Base-by-base conservation (phyloP, 2,888 invertebrate species). In the Hyles lineata region DNA sequence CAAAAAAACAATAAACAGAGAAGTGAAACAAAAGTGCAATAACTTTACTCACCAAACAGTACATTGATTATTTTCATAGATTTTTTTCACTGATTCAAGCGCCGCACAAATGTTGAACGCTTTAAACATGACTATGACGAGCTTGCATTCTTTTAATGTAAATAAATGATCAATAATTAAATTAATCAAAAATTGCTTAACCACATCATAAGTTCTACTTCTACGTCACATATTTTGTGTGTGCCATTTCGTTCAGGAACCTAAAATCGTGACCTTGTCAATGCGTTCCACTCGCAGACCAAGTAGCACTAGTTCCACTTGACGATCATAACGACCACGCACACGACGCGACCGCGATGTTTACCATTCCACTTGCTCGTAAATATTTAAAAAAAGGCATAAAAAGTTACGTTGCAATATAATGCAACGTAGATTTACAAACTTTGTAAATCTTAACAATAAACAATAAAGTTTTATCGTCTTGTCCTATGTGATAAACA, bases 61-160 rank as follows among this genome's bases (percentile, higher is more conserved):
- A 82, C 93, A 93, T 75, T 87, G 86, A 81, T 82, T 85, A 63
- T 79, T 84, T 60, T 90, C 89, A 71, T 85, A 80, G 72, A 93
- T 82, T 72, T 80, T 85, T 81, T 86, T 89, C 63, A 92, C 77
- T 78, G 79, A 76, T 78, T 85, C 81, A 77, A 87, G 83, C 69
- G 82, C 85, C 78, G 86, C 76, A 75, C 85, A 32, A n/a, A 70
- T 61, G 21, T 73, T 32, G 52, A 61, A 61, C 9, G 80, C 80
- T 79, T 77, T 78, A 81, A 79, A 80, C 89, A 89, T 89, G 76
- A 82, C 86, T n/a, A 55, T 29, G 29, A 29, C 55, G 17, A 55
- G 5, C 55, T 55, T 17, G 8, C 55, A 55, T 55, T n/a, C n/a
- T 55, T 55, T 19, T n/a, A 6, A 55, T 55, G 55, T 55, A 55